These are phyloP conservation scores for Pionites leucogaster DNA, from an alignment of 2,113 vertebrate genomes.

Conservation along the genomic window DNA sequence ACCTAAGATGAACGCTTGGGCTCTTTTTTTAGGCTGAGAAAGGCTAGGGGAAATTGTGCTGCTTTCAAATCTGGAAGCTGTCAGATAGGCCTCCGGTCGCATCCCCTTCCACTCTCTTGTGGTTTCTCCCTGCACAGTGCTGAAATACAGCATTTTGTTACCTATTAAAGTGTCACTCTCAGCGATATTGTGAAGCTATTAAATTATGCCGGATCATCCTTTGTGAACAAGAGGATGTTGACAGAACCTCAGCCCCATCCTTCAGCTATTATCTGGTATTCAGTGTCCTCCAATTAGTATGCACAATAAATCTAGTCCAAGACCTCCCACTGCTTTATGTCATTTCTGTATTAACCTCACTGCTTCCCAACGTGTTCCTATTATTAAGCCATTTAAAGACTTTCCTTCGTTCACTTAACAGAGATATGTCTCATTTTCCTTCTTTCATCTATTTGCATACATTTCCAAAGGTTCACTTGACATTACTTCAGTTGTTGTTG, in stretches of 20 bases:
- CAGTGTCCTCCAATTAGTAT: conserved; percentile 76
- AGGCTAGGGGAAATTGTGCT: neutral
- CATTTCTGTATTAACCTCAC: conserved; percentile 77
- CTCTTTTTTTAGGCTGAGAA: neutral
- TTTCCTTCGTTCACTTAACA: conserved; percentile 58
- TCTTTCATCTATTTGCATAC: conserved; percentile 54
- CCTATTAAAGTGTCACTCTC: conserved; percentile 53
- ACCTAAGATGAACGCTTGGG: neutral
- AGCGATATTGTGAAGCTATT: conserved; percentile 64
- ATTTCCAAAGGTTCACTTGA: conserved; percentile 48
- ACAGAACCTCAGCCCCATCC: conserved; percentile 63
- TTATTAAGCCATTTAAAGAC: conserved; percentile 79
- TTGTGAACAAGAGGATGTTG: conserved; percentile 71
- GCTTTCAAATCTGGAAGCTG: neutral
- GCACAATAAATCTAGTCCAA: conserved; percentile 64
- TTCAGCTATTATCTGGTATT: conserved; percentile 73
- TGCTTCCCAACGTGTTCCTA: conserved; percentile 72
- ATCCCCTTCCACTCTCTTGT: conserved; percentile 34
- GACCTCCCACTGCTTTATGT: conserved; percentile 74
- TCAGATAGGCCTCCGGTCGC: neutral
- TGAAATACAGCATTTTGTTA: conserved; percentile 60
- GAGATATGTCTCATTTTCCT: conserved; percentile 45
- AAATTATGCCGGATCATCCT: conserved; percentile 70
- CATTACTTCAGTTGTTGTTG: neutral
- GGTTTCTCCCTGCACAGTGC: conserved; percentile 19